Evolutionary conservation across 92 coral and sea anemone species (phyloP).

Genomic region (Zoanthus gigantus): DNA sequence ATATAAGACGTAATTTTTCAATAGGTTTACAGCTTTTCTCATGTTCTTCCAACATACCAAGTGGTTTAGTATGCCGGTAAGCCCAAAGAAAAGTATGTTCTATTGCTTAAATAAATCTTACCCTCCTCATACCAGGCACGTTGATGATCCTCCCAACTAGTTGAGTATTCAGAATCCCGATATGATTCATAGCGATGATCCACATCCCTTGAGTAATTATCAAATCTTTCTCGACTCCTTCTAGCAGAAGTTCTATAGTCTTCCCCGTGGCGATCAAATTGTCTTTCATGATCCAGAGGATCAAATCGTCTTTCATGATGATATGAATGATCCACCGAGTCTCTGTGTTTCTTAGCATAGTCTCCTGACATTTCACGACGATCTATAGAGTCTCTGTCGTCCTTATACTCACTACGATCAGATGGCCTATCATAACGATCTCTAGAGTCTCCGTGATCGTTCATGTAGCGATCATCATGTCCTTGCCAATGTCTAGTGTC

Average conservation of each 20-base stretch:
- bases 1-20: no score
- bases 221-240: conserved; percentile 11
- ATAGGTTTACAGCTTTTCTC: no score
- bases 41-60: no score
- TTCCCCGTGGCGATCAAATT: background rate
- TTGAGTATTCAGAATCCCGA: conserved; percentile 10
- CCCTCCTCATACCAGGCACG: conserved; percentile 17
- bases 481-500: conserved; percentile 13
- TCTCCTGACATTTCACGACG: background rate
- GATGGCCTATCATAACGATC: background rate
- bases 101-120: background rate
- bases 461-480: background rate
- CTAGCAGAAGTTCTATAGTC: conserved; percentile 16
- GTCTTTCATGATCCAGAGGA: background rate
- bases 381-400: background rate
- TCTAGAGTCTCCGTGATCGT: background rate
- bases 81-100: background rate
- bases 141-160: conserved; percentile 23
- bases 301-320: conserved; percentile 8
- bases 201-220: background rate
- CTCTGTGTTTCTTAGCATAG: background rate
- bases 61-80: background rate
- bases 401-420: background rate
- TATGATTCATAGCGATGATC: background rate
- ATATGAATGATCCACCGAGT: background rate